Percentiles rank a stretch among this genome's conserved stretches.
Conservation (phyloP, 53 echinoderm and acorn worm genomes). For the Crossaster papposus region DNA sequence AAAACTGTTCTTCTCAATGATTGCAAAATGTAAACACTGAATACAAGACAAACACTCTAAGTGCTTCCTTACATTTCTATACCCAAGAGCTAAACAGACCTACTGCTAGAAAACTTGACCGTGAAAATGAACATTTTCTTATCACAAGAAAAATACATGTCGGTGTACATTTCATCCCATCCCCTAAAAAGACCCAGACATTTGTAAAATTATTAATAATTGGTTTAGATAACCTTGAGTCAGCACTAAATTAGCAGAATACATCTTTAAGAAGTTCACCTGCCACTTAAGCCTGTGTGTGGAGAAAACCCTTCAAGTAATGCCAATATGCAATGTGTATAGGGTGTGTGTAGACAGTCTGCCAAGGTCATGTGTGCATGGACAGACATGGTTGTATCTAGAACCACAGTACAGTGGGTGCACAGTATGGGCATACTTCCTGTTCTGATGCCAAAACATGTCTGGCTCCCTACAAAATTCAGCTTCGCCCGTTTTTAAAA, state of each 20-base stretch:
- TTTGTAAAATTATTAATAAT: too few species aligned
- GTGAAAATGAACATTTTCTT: too few species aligned
- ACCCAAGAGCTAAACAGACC: background rate
- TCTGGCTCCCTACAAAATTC: background rate
- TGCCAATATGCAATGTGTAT: background rate
- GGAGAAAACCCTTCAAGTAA: background rate
- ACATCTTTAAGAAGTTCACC: background rate
- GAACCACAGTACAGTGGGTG: background rate
- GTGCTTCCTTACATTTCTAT: background rate
- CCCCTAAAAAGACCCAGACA: too few species aligned
- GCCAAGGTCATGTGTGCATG: background rate
- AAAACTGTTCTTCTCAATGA: too few species aligned
- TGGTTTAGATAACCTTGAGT: too few species aligned
- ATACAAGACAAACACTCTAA: too few species aligned
- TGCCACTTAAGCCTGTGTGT: background rate
- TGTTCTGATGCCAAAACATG: background rate
- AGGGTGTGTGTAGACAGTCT: background rate
- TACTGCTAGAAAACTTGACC: too few species aligned
- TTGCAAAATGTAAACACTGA: too few species aligned
- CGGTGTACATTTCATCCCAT: too few species aligned
- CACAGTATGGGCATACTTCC: background rate
- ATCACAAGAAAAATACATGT: too few species aligned
- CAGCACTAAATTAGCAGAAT: background rate
- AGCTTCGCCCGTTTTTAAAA: background rate
- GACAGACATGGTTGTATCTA: background rate